Evolutionary conservation across 2,797 vertebrate species (phyloP).

Genomic region (Silurus aristotelis): DNA sequence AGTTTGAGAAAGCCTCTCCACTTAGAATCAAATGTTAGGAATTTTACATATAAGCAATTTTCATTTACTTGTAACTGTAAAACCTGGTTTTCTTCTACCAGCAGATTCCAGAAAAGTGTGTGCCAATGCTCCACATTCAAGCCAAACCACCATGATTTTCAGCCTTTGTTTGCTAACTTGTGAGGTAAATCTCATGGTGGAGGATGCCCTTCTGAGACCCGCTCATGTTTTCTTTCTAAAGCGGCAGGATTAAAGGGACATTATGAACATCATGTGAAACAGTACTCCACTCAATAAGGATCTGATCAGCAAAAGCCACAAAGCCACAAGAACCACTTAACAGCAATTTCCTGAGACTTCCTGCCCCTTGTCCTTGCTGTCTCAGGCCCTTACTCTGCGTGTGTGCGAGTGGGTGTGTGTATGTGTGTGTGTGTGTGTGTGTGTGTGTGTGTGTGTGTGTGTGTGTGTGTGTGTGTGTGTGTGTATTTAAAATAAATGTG

Average conservation of each 20-base stretch:
- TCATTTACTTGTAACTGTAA: conserved; percentile 14
- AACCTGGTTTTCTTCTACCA: background rate
- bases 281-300: conserved; percentile 58
- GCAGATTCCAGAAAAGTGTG: conserved; percentile 25
- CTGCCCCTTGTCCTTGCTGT: conserved; percentile 42
- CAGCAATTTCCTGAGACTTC: conserved; percentile 71
- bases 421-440: background rate
- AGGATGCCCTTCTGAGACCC: conserved; percentile 15
- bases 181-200: conserved; percentile 30
- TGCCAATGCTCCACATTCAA: conserved; percentile 13
- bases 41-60: conserved; percentile 26
- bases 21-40: conserved; percentile 9
- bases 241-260: conserved; percentile 44
- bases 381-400: conserved; percentile 52
- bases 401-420: conserved; percentile 43
- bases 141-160: conserved; percentile 32
- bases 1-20: background rate
- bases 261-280: conserved; percentile 52
- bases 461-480: conserved; percentile 27
- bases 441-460: conserved; percentile 32
- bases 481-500: conserved; percentile 45
- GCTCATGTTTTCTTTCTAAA: conserved; percentile 14
- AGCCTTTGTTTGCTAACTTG: conserved; percentile 34
- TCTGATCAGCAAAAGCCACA: conserved; percentile 74
- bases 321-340: conserved; percentile 75